phyloP scores from a whole-genome alignment of 2,797 vertebrate species.

The Steatocranus sp. region DNA sequence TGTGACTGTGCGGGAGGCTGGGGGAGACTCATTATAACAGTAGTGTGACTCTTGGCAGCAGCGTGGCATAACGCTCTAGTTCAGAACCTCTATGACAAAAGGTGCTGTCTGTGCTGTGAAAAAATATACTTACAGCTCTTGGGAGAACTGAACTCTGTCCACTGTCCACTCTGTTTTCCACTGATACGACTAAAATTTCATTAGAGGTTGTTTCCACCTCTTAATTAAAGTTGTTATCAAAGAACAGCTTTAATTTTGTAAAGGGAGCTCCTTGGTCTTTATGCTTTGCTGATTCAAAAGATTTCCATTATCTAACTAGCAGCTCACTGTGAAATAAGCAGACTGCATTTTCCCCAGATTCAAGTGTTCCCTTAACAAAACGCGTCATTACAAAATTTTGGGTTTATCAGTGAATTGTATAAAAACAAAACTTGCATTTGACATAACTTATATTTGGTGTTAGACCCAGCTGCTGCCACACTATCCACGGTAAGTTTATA shows the following conservation, averaged over 20 bases:
- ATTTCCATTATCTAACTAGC: neutral
- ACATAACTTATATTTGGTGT: neutral
- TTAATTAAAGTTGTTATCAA: conserved; percentile 39
- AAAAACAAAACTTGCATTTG: neutral
- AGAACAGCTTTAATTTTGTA: conserved; percentile 1
- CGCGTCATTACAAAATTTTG: neutral
- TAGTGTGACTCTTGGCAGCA: conserved; percentile 6
- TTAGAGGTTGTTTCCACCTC: conserved; percentile 20
- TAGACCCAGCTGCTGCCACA: neutral
- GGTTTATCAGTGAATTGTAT: neutral
- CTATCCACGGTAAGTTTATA: neutral
- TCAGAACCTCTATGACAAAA: conserved; percentile 10
- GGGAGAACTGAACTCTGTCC: neutral
- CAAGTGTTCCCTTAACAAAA: neutral
- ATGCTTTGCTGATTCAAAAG: neutral
- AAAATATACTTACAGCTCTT: neutral
- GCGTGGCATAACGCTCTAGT: conserved; percentile 1
- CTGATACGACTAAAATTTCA: conserved; percentile 18
- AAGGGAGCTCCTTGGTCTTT: neutral
- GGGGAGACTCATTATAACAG: conserved; percentile 13
- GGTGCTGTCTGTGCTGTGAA: neutral
- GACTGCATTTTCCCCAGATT: neutral
- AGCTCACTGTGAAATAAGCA: neutral
- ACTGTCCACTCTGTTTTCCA: neutral
- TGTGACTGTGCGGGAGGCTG: conserved; percentile 11